phyloP scores from a whole-genome alignment of 2,888 invertebrate genomes.

The Brenthis hecate region DNA sequence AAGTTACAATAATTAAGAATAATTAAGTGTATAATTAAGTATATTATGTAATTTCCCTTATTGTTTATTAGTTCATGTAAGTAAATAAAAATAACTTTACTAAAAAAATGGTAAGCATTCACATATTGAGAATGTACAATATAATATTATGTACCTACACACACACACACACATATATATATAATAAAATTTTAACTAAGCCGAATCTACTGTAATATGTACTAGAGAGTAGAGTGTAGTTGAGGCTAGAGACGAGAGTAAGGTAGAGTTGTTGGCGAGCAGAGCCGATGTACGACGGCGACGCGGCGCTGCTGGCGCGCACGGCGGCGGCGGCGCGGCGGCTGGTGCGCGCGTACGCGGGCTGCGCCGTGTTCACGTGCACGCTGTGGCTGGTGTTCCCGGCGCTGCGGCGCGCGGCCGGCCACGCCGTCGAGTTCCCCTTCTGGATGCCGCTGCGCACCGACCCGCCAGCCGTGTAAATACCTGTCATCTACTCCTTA shows the following conservation, averaged over 20 bases:
- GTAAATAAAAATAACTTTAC: background rate
- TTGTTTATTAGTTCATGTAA: background rate
- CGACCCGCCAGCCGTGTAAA: slow-evolving; percentile 33
- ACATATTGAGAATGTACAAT: too few species aligned
- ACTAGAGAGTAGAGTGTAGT: too few species aligned
- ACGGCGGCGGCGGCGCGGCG: slow-evolving; percentile 45
- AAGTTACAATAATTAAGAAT: too few species aligned
- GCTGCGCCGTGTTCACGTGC: slow-evolving; percentile 64
- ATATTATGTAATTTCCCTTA: too few species aligned
- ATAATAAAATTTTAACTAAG: too few species aligned
- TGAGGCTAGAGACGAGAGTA: too few species aligned
- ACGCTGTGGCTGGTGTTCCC: slow-evolving; percentile 63
- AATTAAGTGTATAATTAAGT: too few species aligned
- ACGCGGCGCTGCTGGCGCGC: slow-evolving; percentile 15
- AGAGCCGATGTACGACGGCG: slow-evolving; percentile 38
- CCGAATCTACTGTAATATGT: too few species aligned
- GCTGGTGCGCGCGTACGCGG: slow-evolving; percentile 46
- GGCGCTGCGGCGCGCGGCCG: slow-evolving; percentile 46
- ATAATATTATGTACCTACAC: too few species aligned
- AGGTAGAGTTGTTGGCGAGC: background rate
- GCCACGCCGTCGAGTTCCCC: slow-evolving; percentile 54
- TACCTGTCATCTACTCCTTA: background rate
- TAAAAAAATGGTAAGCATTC: background rate
- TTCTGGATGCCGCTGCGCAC: slow-evolving; percentile 44
- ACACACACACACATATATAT: too few species aligned